Conservation (phyloP, 2,888 invertebrate species). For the Rhagonycha lutea region DNA sequence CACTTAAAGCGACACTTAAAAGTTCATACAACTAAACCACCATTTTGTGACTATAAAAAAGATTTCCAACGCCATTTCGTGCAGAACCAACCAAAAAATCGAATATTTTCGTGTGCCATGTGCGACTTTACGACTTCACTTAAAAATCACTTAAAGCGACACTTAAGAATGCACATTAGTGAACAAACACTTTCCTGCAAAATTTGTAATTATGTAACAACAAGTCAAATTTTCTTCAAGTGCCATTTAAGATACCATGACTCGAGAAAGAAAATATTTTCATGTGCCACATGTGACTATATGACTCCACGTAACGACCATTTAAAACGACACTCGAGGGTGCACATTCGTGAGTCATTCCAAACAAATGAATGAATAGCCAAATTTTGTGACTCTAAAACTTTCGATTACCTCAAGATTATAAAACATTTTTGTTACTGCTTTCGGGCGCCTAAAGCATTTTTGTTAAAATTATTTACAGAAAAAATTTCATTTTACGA, state of each 20-base stretch:
- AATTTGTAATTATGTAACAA: not conserved
- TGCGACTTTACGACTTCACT: not conserved
- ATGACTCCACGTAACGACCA: not conserved
- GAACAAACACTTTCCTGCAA: not conserved
- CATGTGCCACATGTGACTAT: not conserved
- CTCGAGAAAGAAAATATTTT: not conserved
- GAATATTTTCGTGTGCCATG: not conserved
- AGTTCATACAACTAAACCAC: not conserved
- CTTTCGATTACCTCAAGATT: too few relatives aligned
- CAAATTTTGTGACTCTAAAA: too few relatives aligned
- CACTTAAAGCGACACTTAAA: not conserved
- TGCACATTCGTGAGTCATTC: not conserved
- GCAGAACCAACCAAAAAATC: not conserved
- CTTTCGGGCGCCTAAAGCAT: too few relatives aligned
- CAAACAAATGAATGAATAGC: too few relatives aligned
- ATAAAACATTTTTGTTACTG: too few relatives aligned
- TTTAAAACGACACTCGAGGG: not conserved
- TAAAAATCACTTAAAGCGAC: not conserved
- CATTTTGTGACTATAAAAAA: too few relatives aligned
- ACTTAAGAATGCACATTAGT: not conserved
- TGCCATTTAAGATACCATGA: not conserved
- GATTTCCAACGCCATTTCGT: too few relatives aligned
- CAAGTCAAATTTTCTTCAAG: not conserved
- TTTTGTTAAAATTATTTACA: not conserved
- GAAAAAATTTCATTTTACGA: not conserved